Conservation (phyloP, 2,888 invertebrate genomes). For the Lasioglossum figueresi region DNA sequence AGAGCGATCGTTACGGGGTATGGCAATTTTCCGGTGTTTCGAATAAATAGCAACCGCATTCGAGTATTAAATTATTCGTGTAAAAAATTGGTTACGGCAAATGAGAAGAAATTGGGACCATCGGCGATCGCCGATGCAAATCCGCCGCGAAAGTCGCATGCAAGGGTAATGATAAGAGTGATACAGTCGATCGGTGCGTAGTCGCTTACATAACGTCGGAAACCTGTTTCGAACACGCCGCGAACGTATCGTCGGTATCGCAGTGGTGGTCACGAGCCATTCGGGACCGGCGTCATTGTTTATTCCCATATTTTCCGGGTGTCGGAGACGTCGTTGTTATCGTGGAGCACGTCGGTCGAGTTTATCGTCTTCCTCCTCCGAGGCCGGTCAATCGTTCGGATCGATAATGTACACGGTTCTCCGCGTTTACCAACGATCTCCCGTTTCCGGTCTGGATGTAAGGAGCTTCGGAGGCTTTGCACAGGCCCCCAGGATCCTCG, state of each 20-base stretch:
- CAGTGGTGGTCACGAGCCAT: conserved; percentile 45
- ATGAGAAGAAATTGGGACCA: background rate
- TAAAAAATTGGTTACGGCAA: background rate
- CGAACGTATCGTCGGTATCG: conserved; percentile 29
- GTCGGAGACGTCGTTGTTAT: background rate
- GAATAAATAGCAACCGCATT: too few relatives aligned
- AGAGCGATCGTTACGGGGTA: too few relatives aligned
- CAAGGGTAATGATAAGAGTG: conserved; percentile 49
- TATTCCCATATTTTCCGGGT: background rate
- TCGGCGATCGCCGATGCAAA: conserved; percentile 6
- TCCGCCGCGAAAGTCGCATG: conserved; percentile 24
- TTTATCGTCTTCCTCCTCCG: background rate
- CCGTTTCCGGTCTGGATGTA: conserved; percentile 35
- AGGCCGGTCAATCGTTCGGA: conserved; percentile 30
- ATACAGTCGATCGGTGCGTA: conserved; percentile 41
- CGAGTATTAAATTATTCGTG: background rate
- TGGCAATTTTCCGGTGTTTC: too few relatives aligned
- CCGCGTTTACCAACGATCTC: conserved; percentile 3
- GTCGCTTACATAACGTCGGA: conserved; percentile 55
- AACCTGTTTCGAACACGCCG: conserved; percentile 57
- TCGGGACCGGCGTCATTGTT: background rate
- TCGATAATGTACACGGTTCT: conserved; percentile 18
- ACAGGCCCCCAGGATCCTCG: background rate
- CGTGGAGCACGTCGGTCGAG: background rate
- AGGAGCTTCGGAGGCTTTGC: background rate